Percentiles rank a stretch among this genome's conserved stretches.
Evolutionary conservation across 2,888 invertebrate species (phyloP).

Genomic region (Actias luna): DNA sequence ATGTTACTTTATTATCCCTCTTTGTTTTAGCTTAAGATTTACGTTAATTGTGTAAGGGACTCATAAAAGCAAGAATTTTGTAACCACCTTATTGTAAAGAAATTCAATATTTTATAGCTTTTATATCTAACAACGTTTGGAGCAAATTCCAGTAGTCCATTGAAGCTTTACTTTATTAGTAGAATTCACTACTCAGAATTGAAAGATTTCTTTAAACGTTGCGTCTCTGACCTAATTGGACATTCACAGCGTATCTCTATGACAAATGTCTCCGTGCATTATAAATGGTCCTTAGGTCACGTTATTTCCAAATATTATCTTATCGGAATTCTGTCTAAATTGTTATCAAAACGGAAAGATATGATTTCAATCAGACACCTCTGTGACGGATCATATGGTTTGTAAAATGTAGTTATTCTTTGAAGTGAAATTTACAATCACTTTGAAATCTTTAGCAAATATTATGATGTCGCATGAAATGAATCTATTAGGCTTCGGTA

Average conservation of each 20-base stretch:
- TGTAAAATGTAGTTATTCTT: not conserved
- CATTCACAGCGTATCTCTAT: not conserved
- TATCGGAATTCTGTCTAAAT: slow-evolving; percentile 9
- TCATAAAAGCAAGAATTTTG: no score
- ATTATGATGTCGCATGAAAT: slow-evolving; percentile 2
- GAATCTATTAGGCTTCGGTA: no score
- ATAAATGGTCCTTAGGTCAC: not conserved
- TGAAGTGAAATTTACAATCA: not conserved
- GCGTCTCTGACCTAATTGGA: not conserved
- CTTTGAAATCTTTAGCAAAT: not conserved
- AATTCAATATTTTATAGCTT: no score
- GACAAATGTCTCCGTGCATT: not conserved
- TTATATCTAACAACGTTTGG: no score
- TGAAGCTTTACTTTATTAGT: no score
- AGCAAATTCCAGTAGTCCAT: no score
- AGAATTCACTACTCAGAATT: no score
- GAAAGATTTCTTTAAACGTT: not conserved
- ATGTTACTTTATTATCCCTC: no score
- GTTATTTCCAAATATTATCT: slow-evolving; percentile 12
- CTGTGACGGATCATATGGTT: not conserved
- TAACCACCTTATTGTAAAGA: no score
- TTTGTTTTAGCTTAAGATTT: no score
- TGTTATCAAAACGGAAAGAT: slow-evolving; percentile 1
- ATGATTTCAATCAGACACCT: not conserved
- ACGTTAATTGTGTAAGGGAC: no score